A percentile compares a stretch with the other conserved stretches of the same genome.
These are phyloP conservation scores for Antechinus flavipes DNA, from an alignment of 2,113 vertebrate species.

Conservation along the genomic window DNA sequence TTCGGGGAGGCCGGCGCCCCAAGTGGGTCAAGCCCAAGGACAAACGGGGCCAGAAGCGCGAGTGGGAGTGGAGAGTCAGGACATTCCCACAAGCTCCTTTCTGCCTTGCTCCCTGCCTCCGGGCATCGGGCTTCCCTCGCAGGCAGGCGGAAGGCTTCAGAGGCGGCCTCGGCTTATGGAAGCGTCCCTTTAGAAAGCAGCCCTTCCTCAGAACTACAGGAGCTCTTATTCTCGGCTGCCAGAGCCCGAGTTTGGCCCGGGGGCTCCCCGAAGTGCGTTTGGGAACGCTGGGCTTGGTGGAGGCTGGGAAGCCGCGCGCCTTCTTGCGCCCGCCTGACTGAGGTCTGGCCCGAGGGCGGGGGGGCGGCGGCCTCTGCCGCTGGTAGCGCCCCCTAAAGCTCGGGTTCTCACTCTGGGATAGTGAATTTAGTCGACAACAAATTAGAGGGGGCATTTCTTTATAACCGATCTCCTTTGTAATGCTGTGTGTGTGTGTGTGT, in stretches of 20 bases:
- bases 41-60: not conserved
- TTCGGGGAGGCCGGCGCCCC: not conserved
- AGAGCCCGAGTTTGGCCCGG: not conserved
- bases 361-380: too few species aligned
- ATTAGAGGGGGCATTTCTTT: not conserved
- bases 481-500: too few species aligned
- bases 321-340: not conserved
- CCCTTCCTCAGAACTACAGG: not conserved
- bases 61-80: not conserved
- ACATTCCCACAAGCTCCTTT: not conserved
- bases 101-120: not conserved
- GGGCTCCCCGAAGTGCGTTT: too few species aligned
- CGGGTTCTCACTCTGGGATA: not conserved
- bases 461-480: not conserved
- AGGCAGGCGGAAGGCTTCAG: not conserved
- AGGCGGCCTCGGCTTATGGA: not conserved
- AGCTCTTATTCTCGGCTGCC: not conserved
- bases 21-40: not conserved
- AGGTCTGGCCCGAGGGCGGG: not conserved
- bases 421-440: not conserved
- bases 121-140: not conserved
- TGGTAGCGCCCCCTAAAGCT: not conserved
- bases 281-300: rapidly evolving
- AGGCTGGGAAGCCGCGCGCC: not conserved
- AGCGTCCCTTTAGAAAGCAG: not conserved